Evolutionary conservation across 2,888 invertebrate genomes (phyloP).

Genomic region (Diadegma fenestrale): DNA sequence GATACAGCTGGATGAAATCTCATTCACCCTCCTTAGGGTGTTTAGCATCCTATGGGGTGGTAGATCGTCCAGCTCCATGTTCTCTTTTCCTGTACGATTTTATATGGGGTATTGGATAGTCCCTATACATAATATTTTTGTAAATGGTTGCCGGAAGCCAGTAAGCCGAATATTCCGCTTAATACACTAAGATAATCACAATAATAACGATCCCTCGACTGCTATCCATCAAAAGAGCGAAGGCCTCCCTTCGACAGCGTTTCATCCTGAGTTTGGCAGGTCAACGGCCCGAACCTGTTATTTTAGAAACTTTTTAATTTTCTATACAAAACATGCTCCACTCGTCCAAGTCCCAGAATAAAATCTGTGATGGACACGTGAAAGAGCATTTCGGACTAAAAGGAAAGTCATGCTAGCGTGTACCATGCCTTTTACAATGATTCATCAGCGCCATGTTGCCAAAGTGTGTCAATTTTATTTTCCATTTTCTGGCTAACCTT

Average conservation of each 20-base stretch:
- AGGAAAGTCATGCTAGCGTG: slow-evolving; percentile 8
- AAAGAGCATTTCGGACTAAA: slow-evolving; percentile 33
- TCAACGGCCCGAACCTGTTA: slow-evolving; percentile 45
- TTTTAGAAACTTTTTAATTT: slow-evolving; percentile 35
- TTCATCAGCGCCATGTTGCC: not conserved
- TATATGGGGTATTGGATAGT: not conserved
- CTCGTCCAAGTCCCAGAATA: slow-evolving; percentile 14
- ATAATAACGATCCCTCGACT: slow-evolving; percentile 38
- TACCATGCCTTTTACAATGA: not conserved
- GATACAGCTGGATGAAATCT: slow-evolving; percentile 50
- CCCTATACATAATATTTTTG: slow-evolving; percentile 6
- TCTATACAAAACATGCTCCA: not conserved
- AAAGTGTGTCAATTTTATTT: slow-evolving; percentile 1
- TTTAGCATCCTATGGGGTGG: slow-evolving; percentile 20
- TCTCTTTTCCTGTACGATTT: not conserved
- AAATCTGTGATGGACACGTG: slow-evolving; percentile 27
- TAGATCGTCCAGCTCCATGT: not conserved
- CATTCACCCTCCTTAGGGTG: slow-evolving; percentile 49
- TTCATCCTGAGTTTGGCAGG: slow-evolving; percentile 47
- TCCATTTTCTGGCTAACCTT: not conserved
- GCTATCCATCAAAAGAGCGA: slow-evolving; percentile 45
- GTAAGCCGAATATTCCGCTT: slow-evolving; percentile 25
- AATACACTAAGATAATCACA: slow-evolving; percentile 24
- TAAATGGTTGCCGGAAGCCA: slow-evolving; percentile 29
- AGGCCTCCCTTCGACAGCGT: slow-evolving; percentile 43